phyloP scores from a whole-genome alignment of 2,888 invertebrate genomes.

The Saturnia pavonia region DNA sequence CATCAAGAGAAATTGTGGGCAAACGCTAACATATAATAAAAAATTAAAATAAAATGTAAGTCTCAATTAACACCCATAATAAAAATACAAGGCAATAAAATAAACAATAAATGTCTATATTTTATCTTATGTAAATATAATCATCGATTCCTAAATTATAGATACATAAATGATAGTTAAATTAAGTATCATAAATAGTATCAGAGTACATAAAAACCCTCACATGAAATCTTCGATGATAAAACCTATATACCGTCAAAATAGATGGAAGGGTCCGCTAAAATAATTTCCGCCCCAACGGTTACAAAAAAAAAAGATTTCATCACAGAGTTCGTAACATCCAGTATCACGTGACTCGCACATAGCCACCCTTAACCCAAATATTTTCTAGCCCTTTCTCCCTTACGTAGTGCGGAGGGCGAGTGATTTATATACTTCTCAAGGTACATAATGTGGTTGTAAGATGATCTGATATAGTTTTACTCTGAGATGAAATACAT shows the following conservation, averaged over 20 bases:
- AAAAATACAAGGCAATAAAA: too few species aligned
- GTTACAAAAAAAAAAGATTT: slow-evolving; percentile 20
- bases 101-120: too few species aligned
- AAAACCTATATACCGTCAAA: slow-evolving; percentile 15
- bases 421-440: slow-evolving; percentile 60
- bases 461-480: slow-evolving; percentile 50
- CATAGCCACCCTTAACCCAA: slow-evolving; percentile 40
- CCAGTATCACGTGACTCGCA: slow-evolving; percentile 35
- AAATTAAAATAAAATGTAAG: too few species aligned
- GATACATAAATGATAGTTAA: too few species aligned
- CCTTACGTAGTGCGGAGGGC: slow-evolving; percentile 41
- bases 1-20: too few species aligned
- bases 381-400: slow-evolving; percentile 47
- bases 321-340: slow-evolving; percentile 32
- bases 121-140: too few species aligned
- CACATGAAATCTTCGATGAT: slow-evolving; percentile 15
- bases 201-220: neutral
- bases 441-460: slow-evolving; percentile 53
- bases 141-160: too few species aligned
- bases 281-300: slow-evolving; percentile 22
- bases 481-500: slow-evolving; percentile 38
- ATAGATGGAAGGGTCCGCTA: slow-evolving; percentile 20
- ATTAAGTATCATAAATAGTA: too few species aligned
- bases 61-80: too few species aligned
- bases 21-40: too few species aligned